Conservation (phyloP, 1,140 invertebrate species). For the Calosoma granatense region DNA sequence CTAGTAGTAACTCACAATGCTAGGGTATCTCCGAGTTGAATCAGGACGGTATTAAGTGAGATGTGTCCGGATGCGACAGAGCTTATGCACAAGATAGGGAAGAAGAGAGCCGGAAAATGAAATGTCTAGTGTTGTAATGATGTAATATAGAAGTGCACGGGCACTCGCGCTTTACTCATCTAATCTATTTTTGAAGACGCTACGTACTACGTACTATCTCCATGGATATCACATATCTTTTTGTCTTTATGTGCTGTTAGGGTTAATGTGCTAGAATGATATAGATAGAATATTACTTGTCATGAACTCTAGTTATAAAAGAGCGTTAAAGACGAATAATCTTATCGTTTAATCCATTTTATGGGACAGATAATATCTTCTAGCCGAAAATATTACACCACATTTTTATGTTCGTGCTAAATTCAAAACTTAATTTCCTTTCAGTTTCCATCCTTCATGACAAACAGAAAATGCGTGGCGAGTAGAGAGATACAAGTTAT, state of each 20-base stretch:
- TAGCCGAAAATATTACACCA: neutral
- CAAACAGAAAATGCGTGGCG: too few relatives aligned
- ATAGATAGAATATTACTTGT: slow-evolving; percentile 5
- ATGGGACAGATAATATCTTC: neutral
- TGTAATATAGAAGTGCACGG: neutral
- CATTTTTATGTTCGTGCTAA: neutral
- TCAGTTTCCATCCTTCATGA: too few relatives aligned
- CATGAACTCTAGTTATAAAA: neutral
- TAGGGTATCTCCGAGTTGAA: too few relatives aligned
- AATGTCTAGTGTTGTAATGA: slow-evolving; percentile 4
- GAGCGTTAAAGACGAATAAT: neutral
- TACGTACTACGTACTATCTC: neutral
- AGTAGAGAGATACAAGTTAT: too few relatives aligned
- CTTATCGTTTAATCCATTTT: neutral
- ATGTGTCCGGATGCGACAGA: too few relatives aligned
- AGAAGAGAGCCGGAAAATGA: slow-evolving; percentile 1
- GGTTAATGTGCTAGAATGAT: slow-evolving; percentile 8
- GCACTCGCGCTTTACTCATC: neutral
- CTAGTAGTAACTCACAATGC: too few relatives aligned
- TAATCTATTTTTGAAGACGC: slow-evolving; percentile 8
- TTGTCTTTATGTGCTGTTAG: slow-evolving; percentile 2
- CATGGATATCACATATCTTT: slow-evolving; percentile 6
- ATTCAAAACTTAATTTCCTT: neutral
- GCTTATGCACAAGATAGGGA: slow-evolving; percentile 3
- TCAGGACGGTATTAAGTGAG: too few relatives aligned